These are phyloP conservation scores for Eupithecia subumbrata DNA, from an alignment of 2,888 invertebrate species.

Conservation along the genomic window DNA sequence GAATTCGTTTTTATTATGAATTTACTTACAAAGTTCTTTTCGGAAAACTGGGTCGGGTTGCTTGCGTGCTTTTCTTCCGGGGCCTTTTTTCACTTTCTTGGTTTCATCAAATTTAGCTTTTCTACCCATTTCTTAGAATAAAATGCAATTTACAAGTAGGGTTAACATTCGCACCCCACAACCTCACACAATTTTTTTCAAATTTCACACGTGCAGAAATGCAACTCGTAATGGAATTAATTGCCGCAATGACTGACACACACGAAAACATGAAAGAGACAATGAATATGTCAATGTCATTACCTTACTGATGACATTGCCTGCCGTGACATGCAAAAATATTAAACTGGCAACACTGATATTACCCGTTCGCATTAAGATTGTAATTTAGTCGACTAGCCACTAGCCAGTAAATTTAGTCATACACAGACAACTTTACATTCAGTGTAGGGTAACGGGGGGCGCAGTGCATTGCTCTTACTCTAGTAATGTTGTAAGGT, in stretches of 20 bases:
- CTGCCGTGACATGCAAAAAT: neutral
- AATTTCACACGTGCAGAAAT: slow-evolving; percentile 21
- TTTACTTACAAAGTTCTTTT: slow-evolving; percentile 78
- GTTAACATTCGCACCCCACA: slow-evolving; percentile 9
- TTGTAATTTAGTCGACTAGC: neutral
- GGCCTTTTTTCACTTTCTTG: slow-evolving; percentile 89
- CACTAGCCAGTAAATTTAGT: too few relatives aligned
- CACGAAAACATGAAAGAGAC: neutral
- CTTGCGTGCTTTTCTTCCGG: slow-evolving; percentile 93
- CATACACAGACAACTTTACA: too few relatives aligned
- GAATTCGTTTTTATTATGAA: neutral
- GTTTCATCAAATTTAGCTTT: slow-evolving; percentile 92
- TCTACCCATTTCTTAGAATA: slow-evolving; percentile 87
- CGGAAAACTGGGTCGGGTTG: slow-evolving; percentile 91
- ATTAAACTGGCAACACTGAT: neutral
- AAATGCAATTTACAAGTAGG: neutral
- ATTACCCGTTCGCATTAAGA: neutral
- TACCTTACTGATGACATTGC: neutral
- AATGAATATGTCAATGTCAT: neutral
- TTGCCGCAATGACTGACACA: neutral
- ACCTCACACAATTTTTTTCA: neutral
- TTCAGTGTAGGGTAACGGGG: too few relatives aligned
- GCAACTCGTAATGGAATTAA: neutral
- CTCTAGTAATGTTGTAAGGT: too few relatives aligned
- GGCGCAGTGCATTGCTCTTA: too few relatives aligned